A percentile compares a stretch with the other conserved stretches of the same genome.
Conservation (phyloP, 1,140 invertebrate species). For the Heliconius eleuchia region DNA sequence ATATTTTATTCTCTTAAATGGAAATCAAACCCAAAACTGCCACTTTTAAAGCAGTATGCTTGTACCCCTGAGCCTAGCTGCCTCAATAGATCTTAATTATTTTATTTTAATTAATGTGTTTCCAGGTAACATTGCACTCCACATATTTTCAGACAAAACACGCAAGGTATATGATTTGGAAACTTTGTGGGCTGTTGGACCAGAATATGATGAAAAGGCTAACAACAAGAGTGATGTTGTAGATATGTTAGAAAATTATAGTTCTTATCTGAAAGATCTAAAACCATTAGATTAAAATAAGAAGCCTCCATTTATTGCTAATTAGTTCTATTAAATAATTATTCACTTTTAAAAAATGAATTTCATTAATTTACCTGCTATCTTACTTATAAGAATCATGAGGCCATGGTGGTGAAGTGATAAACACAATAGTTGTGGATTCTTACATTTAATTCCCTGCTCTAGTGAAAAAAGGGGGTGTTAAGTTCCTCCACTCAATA, state of each 20-base stretch:
- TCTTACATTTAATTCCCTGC: no score
- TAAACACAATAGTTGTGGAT: no score
- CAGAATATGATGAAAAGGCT: slow-evolving; percentile 88
- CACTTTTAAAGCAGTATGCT: no score
- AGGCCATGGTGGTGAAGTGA: no score
- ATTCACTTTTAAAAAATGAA: background rate
- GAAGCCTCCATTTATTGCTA: background rate
- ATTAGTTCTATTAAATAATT: slow-evolving; percentile 2
- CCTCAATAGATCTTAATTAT: background rate
- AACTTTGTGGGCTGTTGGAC: slow-evolving; percentile 93
- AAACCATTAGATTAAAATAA: slow-evolving; percentile 72
- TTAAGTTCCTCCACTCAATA: no score
- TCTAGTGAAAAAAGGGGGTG: no score
- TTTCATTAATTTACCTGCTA: background rate
- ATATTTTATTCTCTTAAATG: no score
- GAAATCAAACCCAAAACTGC: no score
- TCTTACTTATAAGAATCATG: background rate
- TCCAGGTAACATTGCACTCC: slow-evolving; percentile 93
- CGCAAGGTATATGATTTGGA: slow-evolving; percentile 93
- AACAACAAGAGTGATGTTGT: slow-evolving; percentile 82
- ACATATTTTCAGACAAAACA: slow-evolving; percentile 89
- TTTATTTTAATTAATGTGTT: slow-evolving; percentile 46
- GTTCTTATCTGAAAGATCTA: slow-evolving; percentile 83
- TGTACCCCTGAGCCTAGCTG: no score
- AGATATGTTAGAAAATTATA: slow-evolving; percentile 85